A percentile compares a stretch with the other conserved stretches of the same genome.
phyloP scores from a whole-genome alignment of 30 jellyfish, hydroid and myxozoan genomes.

The Sanderia malayensis region DNA sequence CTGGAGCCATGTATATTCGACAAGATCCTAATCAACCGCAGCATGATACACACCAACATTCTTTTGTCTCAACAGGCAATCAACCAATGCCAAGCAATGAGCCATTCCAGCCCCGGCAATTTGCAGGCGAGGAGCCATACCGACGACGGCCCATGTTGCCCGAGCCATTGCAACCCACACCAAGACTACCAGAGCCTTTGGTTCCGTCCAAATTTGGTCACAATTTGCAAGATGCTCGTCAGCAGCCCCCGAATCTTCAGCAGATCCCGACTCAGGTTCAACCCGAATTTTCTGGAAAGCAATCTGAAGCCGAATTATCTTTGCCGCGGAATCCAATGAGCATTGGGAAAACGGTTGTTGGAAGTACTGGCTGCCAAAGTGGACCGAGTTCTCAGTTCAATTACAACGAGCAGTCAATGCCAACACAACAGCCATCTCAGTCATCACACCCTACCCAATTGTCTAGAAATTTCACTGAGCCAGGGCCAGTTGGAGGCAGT shows the following conservation, averaged over 20 bases:
- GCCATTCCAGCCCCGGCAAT: background rate
- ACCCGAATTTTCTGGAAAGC: background rate
- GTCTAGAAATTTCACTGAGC: no score
- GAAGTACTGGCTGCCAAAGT: background rate
- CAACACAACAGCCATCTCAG: background rate
- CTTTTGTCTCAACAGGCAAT: background rate
- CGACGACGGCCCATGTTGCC: constrained; percentile 28
- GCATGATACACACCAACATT: background rate
- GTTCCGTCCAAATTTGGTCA: constrained; percentile 30
- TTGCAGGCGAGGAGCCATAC: background rate
- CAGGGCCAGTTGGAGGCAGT: no score
- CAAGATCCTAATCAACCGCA: background rate
- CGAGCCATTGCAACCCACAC: constrained; percentile 39
- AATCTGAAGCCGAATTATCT: background rate
- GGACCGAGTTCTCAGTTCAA: background rate
- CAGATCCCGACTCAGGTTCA: no score
- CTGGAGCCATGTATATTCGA: background rate
- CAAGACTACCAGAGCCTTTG: constrained; percentile 53
- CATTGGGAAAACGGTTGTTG: background rate
- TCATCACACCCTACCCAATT: background rate
- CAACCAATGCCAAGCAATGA: background rate
- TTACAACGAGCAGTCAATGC: background rate
- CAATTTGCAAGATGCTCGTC: constrained; percentile 8
- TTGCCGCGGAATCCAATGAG: background rate
- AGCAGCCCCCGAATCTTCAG: background rate